These are phyloP conservation scores for Galendromus occidentalis DNA, from an alignment of 1,140 invertebrate species.

Conservation along the genomic window DNA sequence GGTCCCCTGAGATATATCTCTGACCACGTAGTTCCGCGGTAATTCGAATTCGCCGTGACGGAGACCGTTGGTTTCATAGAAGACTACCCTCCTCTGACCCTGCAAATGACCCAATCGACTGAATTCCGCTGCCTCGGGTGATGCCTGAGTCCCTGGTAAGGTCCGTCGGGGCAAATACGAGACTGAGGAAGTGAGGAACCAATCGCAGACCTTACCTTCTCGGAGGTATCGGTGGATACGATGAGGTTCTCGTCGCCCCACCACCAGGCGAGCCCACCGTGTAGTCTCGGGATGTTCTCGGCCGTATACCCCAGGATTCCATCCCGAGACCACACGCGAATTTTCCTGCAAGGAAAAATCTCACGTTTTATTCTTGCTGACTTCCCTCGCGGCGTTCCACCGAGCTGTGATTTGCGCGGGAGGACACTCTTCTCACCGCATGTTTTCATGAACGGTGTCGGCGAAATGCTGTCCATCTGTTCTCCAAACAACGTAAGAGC, in stretches of 20 bases:
- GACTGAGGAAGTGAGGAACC: neutral
- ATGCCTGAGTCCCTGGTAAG: no score
- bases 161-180: neutral
- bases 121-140: no score
- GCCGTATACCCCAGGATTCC: conserved; percentile 47
- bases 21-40: conserved; percentile 29
- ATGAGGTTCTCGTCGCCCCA: conserved; percentile 18
- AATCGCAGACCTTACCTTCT: neutral
- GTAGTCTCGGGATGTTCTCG: conserved; percentile 45
- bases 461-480: conserved; percentile 65
- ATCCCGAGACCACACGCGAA: conserved; percentile 52
- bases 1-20: conserved; percentile 25
- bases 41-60: conserved; percentile 59
- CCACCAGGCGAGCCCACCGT: conserved; percentile 48
- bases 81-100: conserved; percentile 34
- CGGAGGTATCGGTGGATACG: conserved; percentile 12
- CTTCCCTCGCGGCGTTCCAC: neutral
- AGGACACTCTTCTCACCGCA: neutral
- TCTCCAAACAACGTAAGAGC: conserved; percentile 50
- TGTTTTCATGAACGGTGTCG: conserved; percentile 33
- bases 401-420: neutral
- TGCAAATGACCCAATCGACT: neutral
- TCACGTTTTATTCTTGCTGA: neutral
- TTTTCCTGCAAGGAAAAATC: conserved; percentile 31
- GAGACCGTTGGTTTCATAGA: conserved; percentile 83